A percentile compares a stretch with the other conserved stretches of the same genome.
phyloP scores from a whole-genome alignment of 2,888 invertebrate genomes.

The Diadromus collaris region DNA sequence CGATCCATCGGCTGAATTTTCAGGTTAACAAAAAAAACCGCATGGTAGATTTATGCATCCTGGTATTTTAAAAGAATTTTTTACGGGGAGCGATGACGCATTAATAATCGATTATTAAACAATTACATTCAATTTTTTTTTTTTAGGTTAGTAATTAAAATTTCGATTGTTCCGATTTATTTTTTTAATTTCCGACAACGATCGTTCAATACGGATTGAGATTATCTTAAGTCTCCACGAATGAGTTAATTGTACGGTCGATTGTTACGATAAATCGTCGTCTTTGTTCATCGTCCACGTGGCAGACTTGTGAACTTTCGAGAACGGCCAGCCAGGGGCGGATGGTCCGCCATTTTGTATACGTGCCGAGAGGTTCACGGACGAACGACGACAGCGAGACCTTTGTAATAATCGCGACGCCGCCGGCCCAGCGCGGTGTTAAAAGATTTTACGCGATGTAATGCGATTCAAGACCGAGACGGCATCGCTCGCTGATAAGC shows the following conservation, averaged over 20 bases:
- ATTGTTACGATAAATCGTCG: conserved; percentile 26
- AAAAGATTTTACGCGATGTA: conserved; percentile 17
- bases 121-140: background rate
- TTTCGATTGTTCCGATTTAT: background rate
- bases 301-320: conserved; percentile 75
- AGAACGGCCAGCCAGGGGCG: conserved; percentile 59
- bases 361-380: conserved; percentile 59
- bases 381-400: conserved; percentile 46
- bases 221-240: background rate
- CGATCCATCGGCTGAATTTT: conserved; percentile 14
- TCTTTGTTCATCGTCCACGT: conserved; percentile 72
- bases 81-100: background rate
- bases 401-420: conserved; percentile 47
- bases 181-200: background rate
- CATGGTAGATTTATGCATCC: background rate
- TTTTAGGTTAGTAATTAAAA: background rate
- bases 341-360: conserved; percentile 77
- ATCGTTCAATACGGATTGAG: background rate
- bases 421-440: background rate
- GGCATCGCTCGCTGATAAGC: conserved; percentile 3
- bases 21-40: conserved; percentile 47
- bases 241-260: conserved; percentile 2
- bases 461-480: background rate
- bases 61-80: background rate
- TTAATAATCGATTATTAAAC: background rate